Evolutionary conservation across 1,140 invertebrate genomes (phyloP).

Genomic region (Gryon sp.): DNA sequence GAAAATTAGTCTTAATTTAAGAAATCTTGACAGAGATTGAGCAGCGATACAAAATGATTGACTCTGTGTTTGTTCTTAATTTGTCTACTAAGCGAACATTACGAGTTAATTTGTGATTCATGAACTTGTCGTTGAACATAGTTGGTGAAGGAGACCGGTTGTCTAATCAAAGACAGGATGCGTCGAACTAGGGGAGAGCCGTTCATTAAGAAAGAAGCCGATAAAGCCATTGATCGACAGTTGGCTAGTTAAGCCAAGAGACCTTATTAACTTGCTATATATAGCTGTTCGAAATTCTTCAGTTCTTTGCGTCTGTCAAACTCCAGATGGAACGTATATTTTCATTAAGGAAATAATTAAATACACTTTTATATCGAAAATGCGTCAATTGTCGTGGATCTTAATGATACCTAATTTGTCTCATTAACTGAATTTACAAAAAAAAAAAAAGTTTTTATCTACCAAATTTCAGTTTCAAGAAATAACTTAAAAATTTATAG

Average conservation of each 20-base stretch:
- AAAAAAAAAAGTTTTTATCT: too few species aligned
- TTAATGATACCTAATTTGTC: too few species aligned
- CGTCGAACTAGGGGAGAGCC: slow-evolving; percentile 55
- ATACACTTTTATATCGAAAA: not conserved
- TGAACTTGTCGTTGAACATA: slow-evolving; percentile 53
- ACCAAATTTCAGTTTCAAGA: too few species aligned
- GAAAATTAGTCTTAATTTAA: slow-evolving; percentile 1
- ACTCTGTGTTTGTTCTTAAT: slow-evolving; percentile 40
- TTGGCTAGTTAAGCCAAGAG: slow-evolving; percentile 56
- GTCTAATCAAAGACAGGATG: slow-evolving; percentile 63
- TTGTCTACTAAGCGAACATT: slow-evolving; percentile 42
- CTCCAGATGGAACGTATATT: slow-evolving; percentile 7
- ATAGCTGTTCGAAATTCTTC: slow-evolving; percentile 27
- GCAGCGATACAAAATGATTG: slow-evolving; percentile 11
- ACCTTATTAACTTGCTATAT: slow-evolving; percentile 58
- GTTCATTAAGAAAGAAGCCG: slow-evolving; percentile 63
- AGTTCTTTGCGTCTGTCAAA: not conserved
- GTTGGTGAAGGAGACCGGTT: slow-evolving; percentile 49
- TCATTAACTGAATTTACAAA: too few species aligned
- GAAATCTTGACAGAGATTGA: not conserved
- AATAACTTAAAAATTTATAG: too few species aligned
- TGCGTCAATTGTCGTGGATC: not conserved
- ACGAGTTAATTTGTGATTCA: slow-evolving; percentile 59
- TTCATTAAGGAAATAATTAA: not conserved
- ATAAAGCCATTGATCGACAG: slow-evolving; percentile 62